Percentiles rank a stretch among this genome's conserved stretches.
Conservation (phyloP, 2,888 invertebrate species). For the Cyaniris semiargus region DNA sequence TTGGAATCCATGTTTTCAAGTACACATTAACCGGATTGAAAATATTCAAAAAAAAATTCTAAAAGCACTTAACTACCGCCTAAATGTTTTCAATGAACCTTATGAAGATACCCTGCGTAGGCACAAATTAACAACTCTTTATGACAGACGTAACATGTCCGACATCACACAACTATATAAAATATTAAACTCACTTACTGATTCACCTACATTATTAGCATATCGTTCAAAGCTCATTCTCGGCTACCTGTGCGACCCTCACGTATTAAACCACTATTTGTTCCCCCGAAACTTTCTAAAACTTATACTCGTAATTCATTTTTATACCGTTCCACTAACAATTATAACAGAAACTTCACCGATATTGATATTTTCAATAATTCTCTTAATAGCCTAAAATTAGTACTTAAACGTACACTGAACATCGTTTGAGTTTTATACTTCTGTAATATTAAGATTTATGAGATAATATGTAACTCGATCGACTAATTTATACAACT, state of each 20-base stretch:
- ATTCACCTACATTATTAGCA: constrained; percentile 1
- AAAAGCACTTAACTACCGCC: background rate
- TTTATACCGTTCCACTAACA: too few relatives aligned
- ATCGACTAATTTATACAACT: too few relatives aligned
- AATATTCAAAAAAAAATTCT: background rate
- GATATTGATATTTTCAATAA: too few relatives aligned
- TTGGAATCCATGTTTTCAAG: background rate
- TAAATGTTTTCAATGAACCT: background rate
- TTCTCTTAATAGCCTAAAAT: too few relatives aligned
- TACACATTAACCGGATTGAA: background rate
- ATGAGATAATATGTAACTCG: too few relatives aligned
- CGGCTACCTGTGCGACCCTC: background rate
- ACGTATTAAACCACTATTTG: background rate
- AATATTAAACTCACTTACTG: background rate
- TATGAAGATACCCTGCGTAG: too few relatives aligned
- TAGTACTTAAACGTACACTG: too few relatives aligned
- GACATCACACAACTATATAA: background rate
- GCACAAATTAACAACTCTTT: background rate
- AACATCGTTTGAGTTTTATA: too few relatives aligned
- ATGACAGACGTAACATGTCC: background rate
- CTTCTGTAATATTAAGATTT: too few relatives aligned
- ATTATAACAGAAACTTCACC: too few relatives aligned
- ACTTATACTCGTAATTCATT: too few relatives aligned
- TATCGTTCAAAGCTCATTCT: background rate
- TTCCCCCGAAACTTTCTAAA: background rate